A percentile compares a stretch with the other conserved stretches of the same genome.
Evolutionary conservation across 2,113 vertebrate genomes (phyloP).

Genomic region (Hepsetus odoe): DNA sequence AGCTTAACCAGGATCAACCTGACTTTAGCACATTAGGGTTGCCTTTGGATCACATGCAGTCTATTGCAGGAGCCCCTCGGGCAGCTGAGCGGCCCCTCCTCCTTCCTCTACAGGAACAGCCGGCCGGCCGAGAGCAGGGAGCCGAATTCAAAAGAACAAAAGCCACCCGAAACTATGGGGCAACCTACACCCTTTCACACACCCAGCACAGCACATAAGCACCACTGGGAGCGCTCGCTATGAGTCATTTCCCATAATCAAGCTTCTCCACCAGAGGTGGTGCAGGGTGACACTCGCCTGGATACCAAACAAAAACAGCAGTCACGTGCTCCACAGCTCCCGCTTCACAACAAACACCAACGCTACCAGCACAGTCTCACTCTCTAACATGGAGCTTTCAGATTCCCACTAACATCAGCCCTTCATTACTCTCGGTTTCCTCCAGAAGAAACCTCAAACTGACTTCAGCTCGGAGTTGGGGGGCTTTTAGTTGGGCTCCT

Average conservation of each 20-base stretch:
- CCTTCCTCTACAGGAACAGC: slow-evolving; percentile 1
- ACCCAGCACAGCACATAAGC: neutral
- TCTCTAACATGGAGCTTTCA: too few species aligned
- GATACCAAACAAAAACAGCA: slow-evolving; percentile 79
- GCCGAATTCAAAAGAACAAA: slow-evolving; percentile 17
- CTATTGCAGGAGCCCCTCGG: slow-evolving; percentile 15
- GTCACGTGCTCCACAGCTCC: slow-evolving; percentile 82
- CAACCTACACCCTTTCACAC: slow-evolving; percentile 10
- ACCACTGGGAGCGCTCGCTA: slow-evolving; percentile 5
- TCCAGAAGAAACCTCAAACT: too few species aligned
- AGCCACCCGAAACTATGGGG: slow-evolving; percentile 19
- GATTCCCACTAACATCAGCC: too few species aligned
- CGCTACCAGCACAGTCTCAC: slow-evolving; percentile 76
- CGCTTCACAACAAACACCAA: slow-evolving; percentile 97
- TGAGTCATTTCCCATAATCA: slow-evolving; percentile 46
- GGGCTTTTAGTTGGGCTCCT: too few species aligned
- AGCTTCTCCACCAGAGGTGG: slow-evolving; percentile 35
- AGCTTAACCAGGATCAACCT: too few species aligned
- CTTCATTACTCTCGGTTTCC: too few species aligned
- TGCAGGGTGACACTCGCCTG: slow-evolving; percentile 68
- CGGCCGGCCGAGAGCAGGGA: neutral
- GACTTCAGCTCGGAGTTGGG: too few species aligned
- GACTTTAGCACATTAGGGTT: slow-evolving; percentile 14
- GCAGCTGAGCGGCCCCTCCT: slow-evolving; percentile 42
- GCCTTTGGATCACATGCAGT: slow-evolving; percentile 31